A percentile compares a stretch with the other conserved stretches of the same genome.
phyloP scores from a whole-genome alignment of 2,797 vertebrate genomes.

The Emydoidea blandingii region DNA sequence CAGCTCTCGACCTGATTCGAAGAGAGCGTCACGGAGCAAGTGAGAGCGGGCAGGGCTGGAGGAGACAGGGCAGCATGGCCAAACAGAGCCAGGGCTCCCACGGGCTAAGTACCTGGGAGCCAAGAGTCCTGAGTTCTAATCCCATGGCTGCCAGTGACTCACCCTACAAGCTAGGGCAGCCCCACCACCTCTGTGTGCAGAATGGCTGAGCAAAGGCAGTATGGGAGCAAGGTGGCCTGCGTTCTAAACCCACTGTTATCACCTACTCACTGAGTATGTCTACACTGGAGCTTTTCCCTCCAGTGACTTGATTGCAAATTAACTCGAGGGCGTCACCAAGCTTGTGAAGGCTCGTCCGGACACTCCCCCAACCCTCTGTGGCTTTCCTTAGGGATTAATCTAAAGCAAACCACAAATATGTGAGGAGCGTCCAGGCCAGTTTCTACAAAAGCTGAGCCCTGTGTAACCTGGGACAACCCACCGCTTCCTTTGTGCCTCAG shows the following conservation, averaged over 20 bases:
- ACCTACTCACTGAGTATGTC: neutral
- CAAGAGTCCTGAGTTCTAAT: neutral
- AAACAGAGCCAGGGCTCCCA: neutral
- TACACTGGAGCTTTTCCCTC: neutral
- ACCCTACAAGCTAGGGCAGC: neutral
- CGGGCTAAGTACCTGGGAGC: neutral
- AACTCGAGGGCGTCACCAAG: neutral
- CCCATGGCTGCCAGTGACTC: neutral
- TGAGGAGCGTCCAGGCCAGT: neutral
- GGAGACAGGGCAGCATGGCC: neutral
- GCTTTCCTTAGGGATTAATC: neutral
- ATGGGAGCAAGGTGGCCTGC: neutral
- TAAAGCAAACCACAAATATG: neutral
- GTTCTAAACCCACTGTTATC: neutral
- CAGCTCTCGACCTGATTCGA: slow-evolving; percentile 77
- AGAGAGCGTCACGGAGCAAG: neutral
- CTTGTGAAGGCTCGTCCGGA: neutral
- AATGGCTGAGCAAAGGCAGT: neutral
- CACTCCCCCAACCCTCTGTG: neutral
- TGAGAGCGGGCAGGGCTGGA: neutral
- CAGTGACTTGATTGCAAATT: neutral
- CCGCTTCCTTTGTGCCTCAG: neutral
- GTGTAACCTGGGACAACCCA: neutral
- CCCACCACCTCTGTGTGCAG: neutral
- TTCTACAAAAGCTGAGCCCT: neutral